Evolutionary conservation across 2,797 vertebrate genomes (phyloP).

Genomic region (Helostoma temminkii): DNA sequence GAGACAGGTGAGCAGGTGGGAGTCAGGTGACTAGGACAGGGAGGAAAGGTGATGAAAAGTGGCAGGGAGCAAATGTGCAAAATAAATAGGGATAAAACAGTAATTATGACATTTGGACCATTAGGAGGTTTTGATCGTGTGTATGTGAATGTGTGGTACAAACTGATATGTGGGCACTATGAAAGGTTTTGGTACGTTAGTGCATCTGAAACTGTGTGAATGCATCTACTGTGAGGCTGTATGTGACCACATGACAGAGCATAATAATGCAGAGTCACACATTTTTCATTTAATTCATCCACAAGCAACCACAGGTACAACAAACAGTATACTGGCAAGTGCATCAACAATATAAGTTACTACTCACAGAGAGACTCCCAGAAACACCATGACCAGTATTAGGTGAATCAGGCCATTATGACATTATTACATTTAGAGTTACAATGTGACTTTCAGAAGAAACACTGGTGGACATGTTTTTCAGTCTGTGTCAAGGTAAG

Average conservation of each 20-base stretch:
- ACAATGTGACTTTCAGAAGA: conserved; percentile 18
- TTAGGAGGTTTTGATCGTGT: neutral
- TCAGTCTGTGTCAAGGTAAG: neutral
- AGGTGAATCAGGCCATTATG: conserved; percentile 62
- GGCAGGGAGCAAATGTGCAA: too few species aligned
- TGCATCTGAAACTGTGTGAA: neutral
- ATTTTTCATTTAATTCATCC: too few species aligned
- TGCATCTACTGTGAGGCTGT: neutral
- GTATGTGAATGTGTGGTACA: neutral
- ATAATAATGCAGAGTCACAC: too few species aligned
- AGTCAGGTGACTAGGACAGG: too few species aligned
- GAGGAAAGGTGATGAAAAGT: too few species aligned
- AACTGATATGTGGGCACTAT: neutral
- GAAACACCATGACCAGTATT: conserved; percentile 44
- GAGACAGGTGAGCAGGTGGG: too few species aligned
- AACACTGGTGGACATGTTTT: neutral
- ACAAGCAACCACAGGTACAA: too few species aligned
- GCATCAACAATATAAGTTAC: too few species aligned
- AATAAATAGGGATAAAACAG: too few species aligned
- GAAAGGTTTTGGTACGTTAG: neutral
- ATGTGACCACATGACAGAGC: neutral
- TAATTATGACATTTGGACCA: neutral
- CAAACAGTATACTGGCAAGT: neutral
- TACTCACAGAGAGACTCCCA: conserved; percentile 34
- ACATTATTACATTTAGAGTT: conserved; percentile 64